Conservation (phyloP, 2,888 invertebrate species). For the Adelphocoris suturalis region DNA sequence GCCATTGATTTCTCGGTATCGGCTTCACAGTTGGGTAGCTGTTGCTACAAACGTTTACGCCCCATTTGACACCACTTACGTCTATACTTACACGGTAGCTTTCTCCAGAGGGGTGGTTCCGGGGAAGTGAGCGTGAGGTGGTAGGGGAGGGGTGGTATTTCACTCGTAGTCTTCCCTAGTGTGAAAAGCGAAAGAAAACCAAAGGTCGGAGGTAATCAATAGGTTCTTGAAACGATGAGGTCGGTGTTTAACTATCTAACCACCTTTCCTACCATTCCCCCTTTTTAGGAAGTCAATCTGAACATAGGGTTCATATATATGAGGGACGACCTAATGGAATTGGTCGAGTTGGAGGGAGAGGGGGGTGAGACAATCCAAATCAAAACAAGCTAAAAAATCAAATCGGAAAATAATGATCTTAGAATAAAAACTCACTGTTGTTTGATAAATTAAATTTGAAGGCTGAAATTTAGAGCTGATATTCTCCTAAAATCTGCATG, state of each 20-base stretch:
- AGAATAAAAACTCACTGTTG: no score
- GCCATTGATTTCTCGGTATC: constrained; percentile 64
- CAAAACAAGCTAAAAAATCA: no score
- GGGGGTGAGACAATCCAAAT: no score
- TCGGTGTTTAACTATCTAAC: background rate
- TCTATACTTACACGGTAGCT: constrained; percentile 49
- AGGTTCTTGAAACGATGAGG: background rate
- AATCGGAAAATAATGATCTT: no score
- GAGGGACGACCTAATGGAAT: no score
- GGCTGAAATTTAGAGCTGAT: no score
- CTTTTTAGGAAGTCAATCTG: no score
- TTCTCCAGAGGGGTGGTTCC: background rate
- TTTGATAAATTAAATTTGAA: no score
- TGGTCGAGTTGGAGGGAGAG: no score
- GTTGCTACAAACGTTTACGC: constrained; percentile 61
- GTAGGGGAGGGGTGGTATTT: background rate
- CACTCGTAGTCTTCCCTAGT: background rate
- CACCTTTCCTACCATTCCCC: no score
- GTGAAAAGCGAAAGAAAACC: background rate
- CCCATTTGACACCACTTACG: constrained; percentile 65
- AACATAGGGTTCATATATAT: no score
- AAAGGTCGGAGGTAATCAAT: background rate
- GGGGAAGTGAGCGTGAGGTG: background rate
- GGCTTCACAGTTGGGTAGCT: constrained; percentile 62
- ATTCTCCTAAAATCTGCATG: no score